Evolutionary conservation across 2,797 vertebrate species (phyloP).

Genomic region (Columba guinea): DNA sequence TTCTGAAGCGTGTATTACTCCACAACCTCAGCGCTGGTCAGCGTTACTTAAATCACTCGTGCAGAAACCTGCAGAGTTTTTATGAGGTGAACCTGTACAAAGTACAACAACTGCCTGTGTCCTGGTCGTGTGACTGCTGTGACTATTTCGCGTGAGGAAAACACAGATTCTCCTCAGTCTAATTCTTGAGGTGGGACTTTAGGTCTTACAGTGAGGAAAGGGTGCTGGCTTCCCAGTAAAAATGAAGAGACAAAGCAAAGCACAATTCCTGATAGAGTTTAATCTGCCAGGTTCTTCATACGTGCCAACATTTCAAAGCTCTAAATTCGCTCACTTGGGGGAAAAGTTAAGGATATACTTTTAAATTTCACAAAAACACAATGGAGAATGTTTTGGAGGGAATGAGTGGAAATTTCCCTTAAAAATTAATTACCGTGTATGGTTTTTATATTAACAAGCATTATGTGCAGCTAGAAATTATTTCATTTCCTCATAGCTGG

Average conservation of each 20-base stretch:
- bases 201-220: not conserved
- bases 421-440: slow-evolving; percentile 15
- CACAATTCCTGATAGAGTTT: not conserved
- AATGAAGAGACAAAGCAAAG: not conserved
- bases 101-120: not conserved
- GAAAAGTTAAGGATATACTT: not conserved
- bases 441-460: slow-evolving; percentile 28
- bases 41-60: not conserved
- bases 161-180: not conserved
- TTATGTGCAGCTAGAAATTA: slow-evolving; percentile 11
- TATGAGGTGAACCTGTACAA: not conserved
- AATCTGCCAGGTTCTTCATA: not conserved
- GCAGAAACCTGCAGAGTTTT: not conserved
- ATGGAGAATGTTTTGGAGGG: not conserved
- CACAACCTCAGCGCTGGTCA: not conserved
- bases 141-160: not conserved
- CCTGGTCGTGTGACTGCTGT: not conserved
- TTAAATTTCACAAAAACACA: not conserved
- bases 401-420: slow-evolving; percentile 10
- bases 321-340: not conserved
- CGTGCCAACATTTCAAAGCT: not conserved
- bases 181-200: not conserved
- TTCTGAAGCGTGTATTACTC: not conserved
- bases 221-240: not conserved
- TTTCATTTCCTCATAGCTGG: slow-evolving; percentile 63